phyloP scores from a whole-genome alignment of 2,888 invertebrate species.

The Pherbina coryleti region DNA sequence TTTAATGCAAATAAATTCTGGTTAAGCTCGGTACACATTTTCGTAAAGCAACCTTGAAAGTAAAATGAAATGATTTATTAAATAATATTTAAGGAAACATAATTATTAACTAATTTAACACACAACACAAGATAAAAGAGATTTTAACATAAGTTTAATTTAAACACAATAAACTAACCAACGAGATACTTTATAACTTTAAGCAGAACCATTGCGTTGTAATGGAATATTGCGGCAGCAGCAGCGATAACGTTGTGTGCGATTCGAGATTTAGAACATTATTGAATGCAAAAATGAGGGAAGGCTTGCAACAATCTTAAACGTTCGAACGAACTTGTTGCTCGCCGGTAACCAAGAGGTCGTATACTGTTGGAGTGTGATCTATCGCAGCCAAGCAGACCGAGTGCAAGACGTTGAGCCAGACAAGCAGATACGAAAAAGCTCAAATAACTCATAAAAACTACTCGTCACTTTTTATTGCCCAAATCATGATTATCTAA shows the following conservation, averaged over 20 bases:
- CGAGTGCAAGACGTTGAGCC: neutral
- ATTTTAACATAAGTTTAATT: neutral
- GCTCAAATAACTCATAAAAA: neutral
- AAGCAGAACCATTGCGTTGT: conserved; percentile 58
- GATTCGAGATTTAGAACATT: conserved; percentile 61
- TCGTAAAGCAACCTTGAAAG: conserved; percentile 58
- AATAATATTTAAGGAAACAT: neutral
- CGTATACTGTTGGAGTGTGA: too few species aligned
- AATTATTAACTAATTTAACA: neutral
- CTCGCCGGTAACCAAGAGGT: neutral
- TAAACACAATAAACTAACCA: conserved; percentile 55
- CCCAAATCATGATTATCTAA: too few species aligned
- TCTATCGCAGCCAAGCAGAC: neutral
- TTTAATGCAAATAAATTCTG: conserved; percentile 58
- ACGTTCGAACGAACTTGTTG: conserved; percentile 41
- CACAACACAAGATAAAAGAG: neutral
- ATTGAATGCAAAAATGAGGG: conserved; percentile 59
- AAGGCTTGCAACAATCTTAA: conserved; percentile 55
- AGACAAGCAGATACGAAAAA: neutral
- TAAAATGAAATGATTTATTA: neutral
- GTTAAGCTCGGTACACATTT: conserved; percentile 58
- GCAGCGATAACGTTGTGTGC: conserved; percentile 53
- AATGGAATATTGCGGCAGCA: neutral
- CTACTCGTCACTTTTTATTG: neutral
- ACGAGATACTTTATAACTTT: conserved; percentile 64